Evolutionary conservation across 23 tunicate genomes (phyloP).

Genomic region (Styela clava): DNA sequence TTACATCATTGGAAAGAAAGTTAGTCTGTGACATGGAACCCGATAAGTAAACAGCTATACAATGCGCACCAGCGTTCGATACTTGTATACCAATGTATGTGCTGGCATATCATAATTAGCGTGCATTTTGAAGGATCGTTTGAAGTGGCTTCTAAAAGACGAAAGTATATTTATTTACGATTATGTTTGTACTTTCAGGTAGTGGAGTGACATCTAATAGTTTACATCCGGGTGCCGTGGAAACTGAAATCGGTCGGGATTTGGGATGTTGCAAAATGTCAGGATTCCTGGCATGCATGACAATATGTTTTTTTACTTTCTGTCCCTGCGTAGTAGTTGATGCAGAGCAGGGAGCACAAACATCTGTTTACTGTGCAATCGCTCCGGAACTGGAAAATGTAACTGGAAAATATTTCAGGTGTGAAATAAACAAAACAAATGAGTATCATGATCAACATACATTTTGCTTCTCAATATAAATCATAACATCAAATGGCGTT

Average conservation of each 20-base stretch:
- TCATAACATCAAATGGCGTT: no score
- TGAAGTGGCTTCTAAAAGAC: no score
- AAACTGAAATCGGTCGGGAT: conserved; percentile 36
- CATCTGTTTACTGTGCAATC: conserved; percentile 68
- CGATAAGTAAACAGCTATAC: no score
- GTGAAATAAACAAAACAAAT: no score
- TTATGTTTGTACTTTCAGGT: background rate
- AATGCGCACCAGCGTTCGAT: no score
- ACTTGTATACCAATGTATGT: no score
- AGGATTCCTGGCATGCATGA: conserved; percentile 8
- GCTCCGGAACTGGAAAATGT: conserved; percentile 55
- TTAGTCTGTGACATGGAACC: no score
- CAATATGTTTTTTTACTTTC: background rate
- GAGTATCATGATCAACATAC: no score
- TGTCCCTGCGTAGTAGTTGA: conserved; percentile 6
- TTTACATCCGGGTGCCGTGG: conserved; percentile 42
- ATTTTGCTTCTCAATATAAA: no score
- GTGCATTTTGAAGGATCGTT: no score
- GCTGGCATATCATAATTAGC: no score
- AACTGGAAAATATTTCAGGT: conserved; percentile 48
- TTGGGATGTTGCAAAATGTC: conserved; percentile 12
- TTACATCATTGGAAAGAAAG: no score
- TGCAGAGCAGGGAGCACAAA: conserved; percentile 62
- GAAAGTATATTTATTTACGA: background rate
- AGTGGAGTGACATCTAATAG: conserved; percentile 28